Conservation (phyloP, 2,113 vertebrate genomes). For the Jaculus jaculus region DNA sequence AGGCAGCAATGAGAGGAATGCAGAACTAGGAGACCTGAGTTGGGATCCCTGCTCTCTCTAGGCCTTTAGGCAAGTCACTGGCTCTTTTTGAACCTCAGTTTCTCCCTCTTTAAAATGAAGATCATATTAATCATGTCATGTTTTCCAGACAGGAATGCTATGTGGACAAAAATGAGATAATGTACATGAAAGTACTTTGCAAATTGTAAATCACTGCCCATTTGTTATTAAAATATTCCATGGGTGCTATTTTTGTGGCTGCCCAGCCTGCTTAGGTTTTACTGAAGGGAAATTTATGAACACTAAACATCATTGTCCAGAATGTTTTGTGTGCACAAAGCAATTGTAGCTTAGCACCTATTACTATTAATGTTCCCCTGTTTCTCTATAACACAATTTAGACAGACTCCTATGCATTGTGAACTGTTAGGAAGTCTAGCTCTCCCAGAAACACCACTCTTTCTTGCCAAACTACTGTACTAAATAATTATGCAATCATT, state of each 20-base stretch:
- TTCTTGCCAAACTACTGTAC: conserved; percentile 74
- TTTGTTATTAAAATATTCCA: conserved; percentile 73
- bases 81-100: conserved; percentile 46
- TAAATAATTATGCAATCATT: conserved; percentile 73
- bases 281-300: conserved; percentile 70
- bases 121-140: conserved; percentile 30
- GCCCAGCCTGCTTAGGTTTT: conserved; percentile 60
- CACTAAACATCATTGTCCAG: conserved; percentile 62
- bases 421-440: conserved; percentile 73
- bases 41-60: conserved; percentile 7
- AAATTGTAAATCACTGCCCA: conserved; percentile 71
- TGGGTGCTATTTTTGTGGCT: conserved; percentile 66
- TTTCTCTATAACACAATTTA: conserved; percentile 67
- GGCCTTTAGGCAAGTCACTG: not conserved
- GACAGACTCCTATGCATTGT: conserved; percentile 52
- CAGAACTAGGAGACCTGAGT: not conserved
- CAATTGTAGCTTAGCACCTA: conserved; percentile 67
- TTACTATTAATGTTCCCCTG: conserved; percentile 68
- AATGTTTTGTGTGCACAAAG: conserved; percentile 69
- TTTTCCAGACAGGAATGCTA: conserved; percentile 46
- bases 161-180: conserved; percentile 70
- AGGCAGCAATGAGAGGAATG: not conserved
- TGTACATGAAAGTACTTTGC: conserved; percentile 60
- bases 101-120: conserved; percentile 29
- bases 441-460: conserved; percentile 65